Evolutionary conservation across 1,140 invertebrate species (phyloP), one percentile per base, ranked within the genome.

Genomic region (Heliconius nattereri): DNA sequence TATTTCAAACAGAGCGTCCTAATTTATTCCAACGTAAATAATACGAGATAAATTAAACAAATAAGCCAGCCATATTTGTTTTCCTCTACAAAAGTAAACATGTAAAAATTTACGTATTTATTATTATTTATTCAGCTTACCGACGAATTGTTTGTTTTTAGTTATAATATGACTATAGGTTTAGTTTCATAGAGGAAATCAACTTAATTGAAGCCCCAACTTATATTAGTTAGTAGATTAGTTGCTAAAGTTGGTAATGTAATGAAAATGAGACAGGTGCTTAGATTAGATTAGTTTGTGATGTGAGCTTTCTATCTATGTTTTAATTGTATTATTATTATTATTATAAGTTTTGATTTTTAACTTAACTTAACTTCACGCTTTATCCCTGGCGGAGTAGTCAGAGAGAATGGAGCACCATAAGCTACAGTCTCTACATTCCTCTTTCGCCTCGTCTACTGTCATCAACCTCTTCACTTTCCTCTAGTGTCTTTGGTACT

Each of bases 211-310:
- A 26, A 66, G 5, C 29, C 5, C 11, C 2, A 26, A 66, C 29
- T 66, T 66, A 66, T 66, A 29, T 66, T 29, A 26, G 23, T 66
- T 29, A 66, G 60, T n/a, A 66, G 23, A 66, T 66, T 66, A 66
- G 60, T 66, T 66, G 23, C 0, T 1, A 16, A 60, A 60, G 54
- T 23, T 60, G 23, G 7, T 60, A 60, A 57, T 57, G 8, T 60
- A 60, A 60, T 60, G 19, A 60, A 60, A 60, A 60, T 60, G n/a
- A 60, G n/a, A 60, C 54, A 23, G 54, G n/a, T 60, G 54, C 54
- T 57, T 9, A 57, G 20, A 57, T 23, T 57, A 57, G 54, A 57
- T 57, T n/a, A 57, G 7, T 54, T 19, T 54, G 52, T 54, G 20
- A 52, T 52, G 6, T 7, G 19, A 20, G 49, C 49, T 52, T 32